A percentile compares a stretch with the other conserved stretches of the same genome.
These are phyloP conservation scores for Coelogynopora nodosa DNA, from an alignment of 2,888 invertebrate species.

Conservation along the genomic window DNA sequence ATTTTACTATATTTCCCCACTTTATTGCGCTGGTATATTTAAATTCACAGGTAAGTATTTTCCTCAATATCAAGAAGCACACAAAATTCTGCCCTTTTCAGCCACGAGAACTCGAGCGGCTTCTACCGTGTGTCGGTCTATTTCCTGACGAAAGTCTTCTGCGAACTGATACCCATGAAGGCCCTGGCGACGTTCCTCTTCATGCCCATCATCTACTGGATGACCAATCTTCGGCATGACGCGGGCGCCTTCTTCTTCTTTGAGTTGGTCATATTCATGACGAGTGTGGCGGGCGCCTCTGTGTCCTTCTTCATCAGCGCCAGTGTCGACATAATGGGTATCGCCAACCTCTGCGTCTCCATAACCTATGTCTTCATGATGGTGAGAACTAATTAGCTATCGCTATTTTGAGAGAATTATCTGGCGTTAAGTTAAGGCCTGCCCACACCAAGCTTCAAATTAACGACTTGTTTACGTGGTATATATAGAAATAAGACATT, in stretches of 20 bases:
- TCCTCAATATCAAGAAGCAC: too few relatives aligned
- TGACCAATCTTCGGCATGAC: constrained; percentile 45
- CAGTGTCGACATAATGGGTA: constrained; percentile 54
- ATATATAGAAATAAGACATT: too few relatives aligned
- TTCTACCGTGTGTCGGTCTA: constrained; percentile 48
- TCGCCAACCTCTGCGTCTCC: constrained; percentile 58
- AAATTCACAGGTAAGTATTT: too few relatives aligned
- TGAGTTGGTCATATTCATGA: constrained; percentile 54
- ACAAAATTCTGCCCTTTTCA: neutral
- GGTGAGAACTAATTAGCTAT: too few relatives aligned
- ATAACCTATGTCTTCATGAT: constrained; percentile 60
- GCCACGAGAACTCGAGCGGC: constrained; percentile 48
- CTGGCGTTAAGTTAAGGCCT: too few relatives aligned
- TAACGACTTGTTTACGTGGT: too few relatives aligned
- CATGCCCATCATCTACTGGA: constrained; percentile 46
- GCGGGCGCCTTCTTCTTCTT: constrained; percentile 57
- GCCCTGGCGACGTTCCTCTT: constrained; percentile 44
- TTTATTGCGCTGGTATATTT: too few relatives aligned
- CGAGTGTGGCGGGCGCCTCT: constrained; percentile 57
- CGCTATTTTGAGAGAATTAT: too few relatives aligned
- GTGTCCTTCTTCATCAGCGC: constrained; percentile 58
- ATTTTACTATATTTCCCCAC: neutral
- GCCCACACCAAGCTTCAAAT: too few relatives aligned
- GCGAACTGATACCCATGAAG: constrained; percentile 47
- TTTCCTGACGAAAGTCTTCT: constrained; percentile 48